phyloP scores from a whole-genome alignment of 1,140 invertebrate genomes.

The Nephila pilipes region DNA sequence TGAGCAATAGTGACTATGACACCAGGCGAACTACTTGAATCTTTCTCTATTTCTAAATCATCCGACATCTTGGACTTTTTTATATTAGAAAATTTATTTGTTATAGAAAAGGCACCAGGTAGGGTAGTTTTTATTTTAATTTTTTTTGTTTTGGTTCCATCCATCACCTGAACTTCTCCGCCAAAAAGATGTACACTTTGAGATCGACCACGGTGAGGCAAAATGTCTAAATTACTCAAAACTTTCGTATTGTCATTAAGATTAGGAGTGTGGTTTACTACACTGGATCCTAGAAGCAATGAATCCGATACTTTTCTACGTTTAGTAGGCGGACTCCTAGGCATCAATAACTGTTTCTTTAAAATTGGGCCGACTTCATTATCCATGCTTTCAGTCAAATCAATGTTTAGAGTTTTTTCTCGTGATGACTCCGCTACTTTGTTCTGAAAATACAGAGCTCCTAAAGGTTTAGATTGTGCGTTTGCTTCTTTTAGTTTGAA shows the following conservation, averaged over 20 bases:
- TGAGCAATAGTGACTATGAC: slow-evolving; percentile 85
- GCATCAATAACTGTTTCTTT: slow-evolving; percentile 78
- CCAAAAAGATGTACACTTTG: slow-evolving; percentile 71
- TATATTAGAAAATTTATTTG: slow-evolving; percentile 48
- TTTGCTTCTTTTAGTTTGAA: slow-evolving; percentile 59
- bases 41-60: slow-evolving; percentile 37
- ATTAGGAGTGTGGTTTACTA: neutral
- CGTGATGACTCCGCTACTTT: neutral
- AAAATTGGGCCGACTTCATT: slow-evolving; percentile 77
- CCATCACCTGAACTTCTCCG: slow-evolving; percentile 69
- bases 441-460: slow-evolving; percentile 19
- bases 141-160: slow-evolving; percentile 61
- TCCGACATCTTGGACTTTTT: slow-evolving; percentile 15
- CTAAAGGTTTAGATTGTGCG: slow-evolving; percentile 61
- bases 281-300: slow-evolving; percentile 53
- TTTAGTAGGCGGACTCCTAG: slow-evolving; percentile 78
- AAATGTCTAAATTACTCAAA: slow-evolving; percentile 29
- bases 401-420: neutral
- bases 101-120: slow-evolving; percentile 65
- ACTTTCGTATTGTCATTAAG: slow-evolving; percentile 6
- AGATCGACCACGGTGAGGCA: slow-evolving; percentile 47
- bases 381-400: neutral
- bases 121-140: slow-evolving; percentile 70
- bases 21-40: slow-evolving; percentile 71
- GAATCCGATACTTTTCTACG: slow-evolving; percentile 79